Evolutionary conservation across 2,888 invertebrate genomes (phyloP), one percentile per base, ranked within the genome.

Genomic region (Coremacera marginata): DNA sequence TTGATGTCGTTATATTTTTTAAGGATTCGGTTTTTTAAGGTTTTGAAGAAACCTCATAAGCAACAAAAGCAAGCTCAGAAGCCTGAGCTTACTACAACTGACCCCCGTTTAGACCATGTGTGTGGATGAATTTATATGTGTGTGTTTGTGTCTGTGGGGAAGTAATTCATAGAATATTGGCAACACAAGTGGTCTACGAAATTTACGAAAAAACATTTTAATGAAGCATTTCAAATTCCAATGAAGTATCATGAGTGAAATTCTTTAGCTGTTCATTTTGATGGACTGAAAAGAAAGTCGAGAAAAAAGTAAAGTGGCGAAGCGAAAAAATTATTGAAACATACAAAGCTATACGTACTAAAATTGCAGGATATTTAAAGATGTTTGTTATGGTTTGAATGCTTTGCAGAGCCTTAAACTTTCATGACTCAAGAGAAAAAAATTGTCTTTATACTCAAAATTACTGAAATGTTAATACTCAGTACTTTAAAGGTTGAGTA

Each of bases 191-290:
- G 67, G 55, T 55, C 65, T 52, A 51, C 37, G 52, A 55, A 74
- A 74, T 74, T 65, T 49, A 74, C 37, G 67, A 16, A 25, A 74
- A 44, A 74, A 67, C 55, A 74, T 74, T 74, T 74, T 74, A 74
- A 74, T 74, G 74, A 65, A 74, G 74, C 74, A 25, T 74, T 60
- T 65, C 65, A 52, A 74, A 74, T 74, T 22, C 67, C 67, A 67
- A 52, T 67, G 57, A 60, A 60, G 57, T 60, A 60, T 25, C 22
- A 60, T 60, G 57, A 60, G 57, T 60, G 8, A 27, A 60, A 60
- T 60, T 60, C 57, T 22, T 60, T 60, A 14, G 57, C 27, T 27
- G 22, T 60, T 27, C 11, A 22, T 22, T 22, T 22, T 19, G 22
- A 22, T 19, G 55, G 19, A 55, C 19, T 7, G 2, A 60, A 27